Conservation (phyloP, 2,113 vertebrate species). For the Agapornis roseicollis region DNA sequence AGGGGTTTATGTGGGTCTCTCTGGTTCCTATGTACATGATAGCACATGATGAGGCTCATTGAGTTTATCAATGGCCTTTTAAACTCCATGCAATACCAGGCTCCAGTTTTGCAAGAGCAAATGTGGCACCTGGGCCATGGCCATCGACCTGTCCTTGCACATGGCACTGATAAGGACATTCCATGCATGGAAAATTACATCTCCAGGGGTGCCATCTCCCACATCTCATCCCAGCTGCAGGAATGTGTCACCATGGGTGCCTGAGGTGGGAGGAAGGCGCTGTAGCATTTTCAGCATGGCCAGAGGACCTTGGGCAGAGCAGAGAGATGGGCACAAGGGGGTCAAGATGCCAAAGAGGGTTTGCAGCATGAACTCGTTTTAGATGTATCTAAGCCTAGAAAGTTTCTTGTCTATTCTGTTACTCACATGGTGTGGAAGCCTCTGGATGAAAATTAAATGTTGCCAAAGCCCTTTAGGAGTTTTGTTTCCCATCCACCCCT, state of each 20-base stretch:
- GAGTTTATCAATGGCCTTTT: not conserved
- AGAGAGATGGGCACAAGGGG: rapidly evolving
- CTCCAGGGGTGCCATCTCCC: not conserved
- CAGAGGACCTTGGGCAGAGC: not conserved
- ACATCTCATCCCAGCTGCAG: not conserved
- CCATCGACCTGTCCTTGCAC: not conserved
- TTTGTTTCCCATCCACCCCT: not conserved
- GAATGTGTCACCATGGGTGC: rapidly evolving
- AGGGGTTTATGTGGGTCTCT: not conserved
- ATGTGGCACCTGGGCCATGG: not conserved
- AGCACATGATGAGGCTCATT: not conserved
- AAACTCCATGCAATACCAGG: not conserved
- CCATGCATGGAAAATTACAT: not conserved
- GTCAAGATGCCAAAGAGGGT: not conserved
- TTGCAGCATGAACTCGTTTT: not conserved
- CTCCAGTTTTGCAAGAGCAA: not conserved
- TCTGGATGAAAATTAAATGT: not conserved
- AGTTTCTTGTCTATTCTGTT: not conserved
- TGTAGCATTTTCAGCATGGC: not conserved
- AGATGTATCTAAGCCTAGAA: not conserved
- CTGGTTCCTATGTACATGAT: not conserved
- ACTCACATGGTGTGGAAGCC: rapidly evolving
- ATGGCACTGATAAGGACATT: not conserved
- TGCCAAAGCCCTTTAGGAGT: not conserved
- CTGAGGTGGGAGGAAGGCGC: not conserved